Evolutionary conservation across 2,113 vertebrate species (phyloP).

Genomic region (Tympanuchus pallidicinctus): DNA sequence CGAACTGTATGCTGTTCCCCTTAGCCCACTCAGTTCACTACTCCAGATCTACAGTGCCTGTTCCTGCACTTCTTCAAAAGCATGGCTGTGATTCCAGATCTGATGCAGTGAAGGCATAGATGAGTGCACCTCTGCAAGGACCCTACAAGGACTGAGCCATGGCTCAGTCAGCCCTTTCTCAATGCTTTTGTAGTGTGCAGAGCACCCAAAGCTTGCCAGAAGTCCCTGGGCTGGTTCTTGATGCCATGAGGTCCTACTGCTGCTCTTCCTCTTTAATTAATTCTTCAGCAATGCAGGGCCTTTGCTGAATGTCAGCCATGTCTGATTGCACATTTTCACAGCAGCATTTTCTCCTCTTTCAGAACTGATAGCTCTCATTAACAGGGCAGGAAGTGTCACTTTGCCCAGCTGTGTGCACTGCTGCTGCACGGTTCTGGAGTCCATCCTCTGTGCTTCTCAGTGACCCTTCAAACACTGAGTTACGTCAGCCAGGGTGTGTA

Average conservation of each 20-base stretch:
- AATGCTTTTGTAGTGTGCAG: neutral
- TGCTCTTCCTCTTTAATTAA: neutral
- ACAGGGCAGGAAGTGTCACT: accelerated
- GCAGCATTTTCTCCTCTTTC: neutral
- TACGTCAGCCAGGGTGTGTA: accelerated
- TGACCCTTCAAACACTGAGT: neutral
- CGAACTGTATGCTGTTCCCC: neutral
- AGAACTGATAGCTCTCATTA: neutral
- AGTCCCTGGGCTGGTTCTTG: neutral
- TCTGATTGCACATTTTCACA: neutral
- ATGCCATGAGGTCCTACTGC: neutral
- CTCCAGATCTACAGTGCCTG: accelerated
- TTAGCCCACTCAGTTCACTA: accelerated
- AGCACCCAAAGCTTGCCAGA: no score
- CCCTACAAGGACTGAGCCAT: accelerated
- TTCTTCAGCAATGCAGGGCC: accelerated
- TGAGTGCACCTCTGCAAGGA: accelerated
- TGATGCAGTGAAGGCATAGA: neutral
- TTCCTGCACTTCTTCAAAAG: neutral
- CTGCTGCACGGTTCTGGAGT: neutral
- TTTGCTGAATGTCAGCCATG: neutral
- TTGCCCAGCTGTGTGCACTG: accelerated
- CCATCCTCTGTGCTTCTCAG: neutral
- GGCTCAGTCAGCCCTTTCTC: neutral
- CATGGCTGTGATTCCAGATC: accelerated